Base-by-base conservation (phyloP, 2,888 invertebrate species). In the Oscheius sp. region DNA sequence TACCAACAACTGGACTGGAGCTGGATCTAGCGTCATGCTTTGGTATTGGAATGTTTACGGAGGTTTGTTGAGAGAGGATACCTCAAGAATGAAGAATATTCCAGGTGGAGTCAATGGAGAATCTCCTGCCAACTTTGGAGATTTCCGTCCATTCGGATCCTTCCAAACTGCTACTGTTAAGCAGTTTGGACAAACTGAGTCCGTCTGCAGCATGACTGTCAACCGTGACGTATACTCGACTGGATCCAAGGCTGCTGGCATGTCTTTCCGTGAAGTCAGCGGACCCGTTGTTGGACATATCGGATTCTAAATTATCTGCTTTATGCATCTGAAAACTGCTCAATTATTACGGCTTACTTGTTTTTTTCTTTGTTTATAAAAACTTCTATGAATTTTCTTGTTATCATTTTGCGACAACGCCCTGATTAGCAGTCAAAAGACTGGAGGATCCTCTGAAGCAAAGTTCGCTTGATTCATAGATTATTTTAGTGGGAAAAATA, bases 31-130 rank as follows among this genome's bases (percentile, higher is more conserved):
- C 46, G 66, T 72, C 57, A 66, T 72, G 33, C 71, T 76, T 65
- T 76, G 76, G 76, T 79, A 79, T 68, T 79, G 76, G 76, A 74
- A 75, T 52, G 78, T 78, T 31, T 63, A 68, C 52, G 77, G 76
- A 37, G 46, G 65, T 15, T n/a, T n/a, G n/a, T n/a, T n/a, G n/a
- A n/a, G n/a, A n/a, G n/a, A n/a, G n/a, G n/a, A n/a, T n/a, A n/a
- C n/a, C n/a, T n/a, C n/a, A n/a, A n/a, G n/a, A n/a, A n/a, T n/a
- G n/a, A n/a, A n/a, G n/a, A n/a, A n/a, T n/a, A n/a, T n/a, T n/a
- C n/a, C n/a, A n/a, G n/a, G n/a, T n/a, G 79, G 79, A 17, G 70
- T 73, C 37, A 69, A 50, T 23, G 79, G 78, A 23, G 78, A 79
- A 46, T 65, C 73, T 27, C 70, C 73, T 20, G 66, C 77, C 37